Conservation (phyloP, 1,140 invertebrate species). For the Ridgeia piscesae region DNA sequence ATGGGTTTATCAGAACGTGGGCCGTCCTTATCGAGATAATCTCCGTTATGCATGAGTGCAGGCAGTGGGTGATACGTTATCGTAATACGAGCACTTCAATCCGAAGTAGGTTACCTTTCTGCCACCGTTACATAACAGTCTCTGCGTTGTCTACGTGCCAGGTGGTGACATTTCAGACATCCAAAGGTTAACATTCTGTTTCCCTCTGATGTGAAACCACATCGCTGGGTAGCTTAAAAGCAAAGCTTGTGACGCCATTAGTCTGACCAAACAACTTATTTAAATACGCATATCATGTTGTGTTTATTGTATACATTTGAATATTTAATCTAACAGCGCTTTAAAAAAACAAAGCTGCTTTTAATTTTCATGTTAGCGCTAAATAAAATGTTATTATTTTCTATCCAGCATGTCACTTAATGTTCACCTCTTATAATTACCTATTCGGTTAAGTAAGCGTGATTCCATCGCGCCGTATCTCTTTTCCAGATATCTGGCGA, state of each 20-base stretch:
- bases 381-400: too few relatives aligned
- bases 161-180: not conserved
- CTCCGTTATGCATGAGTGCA: not conserved
- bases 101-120: not conserved
- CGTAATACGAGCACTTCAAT: not conserved
- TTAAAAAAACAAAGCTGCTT: too few relatives aligned
- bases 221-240: not conserved
- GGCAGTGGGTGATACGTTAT: not conserved
- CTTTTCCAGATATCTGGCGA: slow-evolving; percentile 81
- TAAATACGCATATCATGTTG: too few relatives aligned
- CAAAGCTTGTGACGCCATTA: not conserved
- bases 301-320: too few relatives aligned
- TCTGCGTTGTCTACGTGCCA: not conserved
- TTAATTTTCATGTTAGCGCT: too few relatives aligned
- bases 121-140: too few relatives aligned
- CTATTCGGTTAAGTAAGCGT: too few relatives aligned
- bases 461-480: too few relatives aligned
- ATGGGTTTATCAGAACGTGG: not conserved
- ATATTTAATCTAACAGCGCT: too few relatives aligned
- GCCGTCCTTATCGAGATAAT: not conserved
- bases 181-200: not conserved
- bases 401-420: too few relatives aligned
- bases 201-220: not conserved
- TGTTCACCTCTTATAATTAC: too few relatives aligned
- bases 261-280: not conserved